These are phyloP conservation scores for Ahaetulla prasina DNA, from an alignment of 2,113 vertebrate genomes.

Conservation along the genomic window DNA sequence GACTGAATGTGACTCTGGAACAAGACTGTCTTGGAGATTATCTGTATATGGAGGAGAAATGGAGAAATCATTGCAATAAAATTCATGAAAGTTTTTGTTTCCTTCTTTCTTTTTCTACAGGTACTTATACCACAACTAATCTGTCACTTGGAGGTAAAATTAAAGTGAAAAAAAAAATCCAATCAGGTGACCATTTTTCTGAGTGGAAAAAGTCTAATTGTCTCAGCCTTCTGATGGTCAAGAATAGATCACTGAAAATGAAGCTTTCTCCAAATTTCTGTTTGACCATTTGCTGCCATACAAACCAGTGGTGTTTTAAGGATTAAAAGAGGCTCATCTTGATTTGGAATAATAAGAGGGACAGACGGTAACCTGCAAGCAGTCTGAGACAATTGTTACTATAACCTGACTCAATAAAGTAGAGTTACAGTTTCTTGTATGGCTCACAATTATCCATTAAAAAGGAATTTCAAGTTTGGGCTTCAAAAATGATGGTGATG, in stretches of 20 bases:
- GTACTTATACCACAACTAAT: background rate
- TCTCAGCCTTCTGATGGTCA: background rate
- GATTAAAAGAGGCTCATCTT: background rate
- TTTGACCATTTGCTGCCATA: background rate
- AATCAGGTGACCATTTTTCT: background rate
- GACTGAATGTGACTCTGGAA: background rate
- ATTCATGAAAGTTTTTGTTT: background rate
- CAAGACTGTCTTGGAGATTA: background rate
- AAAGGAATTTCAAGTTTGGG: background rate
- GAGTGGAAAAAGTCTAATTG: background rate
- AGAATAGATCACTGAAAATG: background rate
- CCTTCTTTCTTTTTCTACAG: background rate
- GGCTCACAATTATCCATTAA: background rate
- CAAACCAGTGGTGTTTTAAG: background rate
- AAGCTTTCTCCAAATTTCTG: background rate
- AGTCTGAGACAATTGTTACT: background rate
- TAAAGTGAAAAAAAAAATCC: background rate
- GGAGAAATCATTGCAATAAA: background rate
- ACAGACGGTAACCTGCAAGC: background rate
- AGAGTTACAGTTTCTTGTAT: background rate
- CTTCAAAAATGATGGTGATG: background rate
- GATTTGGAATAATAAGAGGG: background rate
- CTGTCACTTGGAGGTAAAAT: background rate
- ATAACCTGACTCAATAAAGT: background rate
- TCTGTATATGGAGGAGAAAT: background rate